Percentiles rank a stretch among this genome's conserved stretches.
phyloP scores from a whole-genome alignment of 2,888 invertebrate genomes.

The Thysanoteuthis rhombus region DNA sequence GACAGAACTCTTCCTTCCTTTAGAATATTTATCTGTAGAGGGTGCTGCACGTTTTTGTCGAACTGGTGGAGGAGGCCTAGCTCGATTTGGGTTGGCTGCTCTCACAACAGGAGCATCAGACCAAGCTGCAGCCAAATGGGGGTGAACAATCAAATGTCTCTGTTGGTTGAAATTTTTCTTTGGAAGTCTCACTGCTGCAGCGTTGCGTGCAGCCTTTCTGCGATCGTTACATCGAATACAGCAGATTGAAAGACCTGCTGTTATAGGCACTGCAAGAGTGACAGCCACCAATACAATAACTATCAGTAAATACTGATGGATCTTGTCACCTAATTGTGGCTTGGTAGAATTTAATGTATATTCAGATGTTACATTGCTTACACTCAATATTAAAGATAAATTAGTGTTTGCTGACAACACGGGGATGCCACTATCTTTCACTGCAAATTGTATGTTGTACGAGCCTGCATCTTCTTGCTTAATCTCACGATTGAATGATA shows the following conservation, averaged over 20 bases:
- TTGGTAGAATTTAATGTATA: background rate
- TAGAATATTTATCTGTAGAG: background rate
- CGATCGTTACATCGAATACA: background rate
- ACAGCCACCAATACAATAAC: background rate
- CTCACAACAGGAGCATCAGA: background rate
- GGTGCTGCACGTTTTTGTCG: background rate
- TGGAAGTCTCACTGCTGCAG: background rate
- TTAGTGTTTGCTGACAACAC: background rate
- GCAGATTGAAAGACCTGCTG: background rate
- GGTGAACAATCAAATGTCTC: background rate
- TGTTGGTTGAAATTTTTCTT: background rate
- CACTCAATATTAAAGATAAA: background rate
- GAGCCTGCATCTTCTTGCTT: background rate
- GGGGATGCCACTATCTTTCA: background rate
- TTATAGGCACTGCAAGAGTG: background rate
- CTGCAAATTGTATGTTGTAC: background rate
- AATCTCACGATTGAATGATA: background rate
- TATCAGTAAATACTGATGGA: background rate
- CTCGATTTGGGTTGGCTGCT: background rate
- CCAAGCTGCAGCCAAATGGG: background rate
- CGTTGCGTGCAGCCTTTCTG: background rate
- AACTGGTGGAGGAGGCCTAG: background rate
- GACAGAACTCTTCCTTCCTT: background rate
- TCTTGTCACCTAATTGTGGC: background rate
- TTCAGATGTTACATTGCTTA: background rate